These are phyloP conservation scores for Elymnias hypermnestra DNA, from an alignment of 1,140 invertebrate genomes.

Conservation along the genomic window DNA sequence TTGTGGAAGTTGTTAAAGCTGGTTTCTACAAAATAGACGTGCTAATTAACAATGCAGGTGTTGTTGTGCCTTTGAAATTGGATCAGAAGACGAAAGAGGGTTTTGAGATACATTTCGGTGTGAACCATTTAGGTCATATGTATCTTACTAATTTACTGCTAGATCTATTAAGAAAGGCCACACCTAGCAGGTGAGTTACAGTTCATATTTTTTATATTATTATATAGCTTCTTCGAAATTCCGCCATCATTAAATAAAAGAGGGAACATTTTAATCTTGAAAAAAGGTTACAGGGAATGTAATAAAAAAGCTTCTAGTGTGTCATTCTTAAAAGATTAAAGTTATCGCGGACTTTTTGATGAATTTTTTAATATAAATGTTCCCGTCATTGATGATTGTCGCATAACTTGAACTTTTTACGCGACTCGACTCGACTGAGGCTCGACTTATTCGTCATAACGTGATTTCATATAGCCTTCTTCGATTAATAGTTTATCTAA, in stretches of 20 bases:
- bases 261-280: no score
- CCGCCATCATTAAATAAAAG: no score
- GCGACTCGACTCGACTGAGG: no score
- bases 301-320: no score
- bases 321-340: no score
- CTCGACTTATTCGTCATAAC: no score
- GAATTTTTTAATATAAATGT: not conserved
- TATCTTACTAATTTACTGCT: slow-evolving; percentile 88
- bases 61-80: slow-evolving; percentile 79
- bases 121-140: slow-evolving; percentile 91
- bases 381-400: no score
- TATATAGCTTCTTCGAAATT: not conserved
- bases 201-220: slow-evolving; percentile 16
- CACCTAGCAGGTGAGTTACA: slow-evolving; percentile 73
- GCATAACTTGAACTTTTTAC: no score
- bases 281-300: no score
- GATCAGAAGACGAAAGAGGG: slow-evolving; percentile 82
- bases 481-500: no score
- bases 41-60: slow-evolving; percentile 94
- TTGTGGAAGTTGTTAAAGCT: slow-evolving; percentile 79
- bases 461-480: no score
- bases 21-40: slow-evolving; percentile 82
- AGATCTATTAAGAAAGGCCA: slow-evolving; percentile 72
- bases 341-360: no score
- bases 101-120: slow-evolving; percentile 87